Base-by-base conservation (phyloP, 2,113 vertebrate genomes). In the Eurypyga helias region DNA sequence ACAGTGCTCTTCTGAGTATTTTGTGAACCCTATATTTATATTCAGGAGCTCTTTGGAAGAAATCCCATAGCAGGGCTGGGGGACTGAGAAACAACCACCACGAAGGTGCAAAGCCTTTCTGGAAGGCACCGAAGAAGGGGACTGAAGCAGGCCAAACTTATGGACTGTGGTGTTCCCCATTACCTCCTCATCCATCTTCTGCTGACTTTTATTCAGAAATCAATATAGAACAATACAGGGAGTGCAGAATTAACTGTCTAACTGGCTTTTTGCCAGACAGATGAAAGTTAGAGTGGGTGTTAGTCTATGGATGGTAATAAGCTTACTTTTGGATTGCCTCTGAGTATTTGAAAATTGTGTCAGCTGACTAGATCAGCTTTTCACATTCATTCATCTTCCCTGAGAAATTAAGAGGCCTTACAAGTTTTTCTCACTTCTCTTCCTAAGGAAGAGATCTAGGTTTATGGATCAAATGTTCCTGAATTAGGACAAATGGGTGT, bases 331-430 rank as follows among this genome's bases (percentile, higher is more conserved):
- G 51, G 19, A 51, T 61, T 94, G 34, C 26, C 38, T 28, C 31
- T 11, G 70, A 66, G 66, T 49, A 46, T 72, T 92, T 90, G 89
- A 81, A 92, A 93, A 77, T 16, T 57, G 49, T 88, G 58, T 73
- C 75, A 77, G 1, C 54, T 81, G 79, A 8, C 46, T 60, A 51
- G 54, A 92, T 46, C 25, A 81, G 58, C 49, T 96, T 72, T 66
- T n/a, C 36, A 52, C 24, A 24, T 66, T 34, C 66, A 26, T 51
- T 79, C 25, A 26, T 62, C 76, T 73, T 90, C 45, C 45, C 28
- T 26, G 38, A 65, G 70, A 90, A 83, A 36, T 15, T 9, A 60
- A 66, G 65, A 78, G 8, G 6, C 33, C 45, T 88, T 49, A 38
- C 15, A 61, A 83, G 34, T 76, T 94, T 13, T 62, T 73, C 60